phyloP scores from a whole-genome alignment of 2,113 vertebrate genomes.

The Bos indicus region DNA sequence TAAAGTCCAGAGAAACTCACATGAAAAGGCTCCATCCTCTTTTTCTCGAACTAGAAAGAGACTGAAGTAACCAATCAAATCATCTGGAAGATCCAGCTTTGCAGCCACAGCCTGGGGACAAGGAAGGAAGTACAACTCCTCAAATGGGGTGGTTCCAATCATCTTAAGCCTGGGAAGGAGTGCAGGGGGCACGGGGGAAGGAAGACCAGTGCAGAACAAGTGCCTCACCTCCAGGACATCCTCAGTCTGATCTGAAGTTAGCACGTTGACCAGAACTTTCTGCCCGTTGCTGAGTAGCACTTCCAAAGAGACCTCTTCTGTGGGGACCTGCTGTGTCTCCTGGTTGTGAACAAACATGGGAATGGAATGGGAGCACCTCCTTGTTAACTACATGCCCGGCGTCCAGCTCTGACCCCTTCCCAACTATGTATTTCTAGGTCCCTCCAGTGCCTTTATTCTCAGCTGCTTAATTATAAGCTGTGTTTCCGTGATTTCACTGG shows the following conservation, averaged over 20 bases:
- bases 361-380: neutral
- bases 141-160: neutral
- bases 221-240: conserved; percentile 92
- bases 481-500: neutral
- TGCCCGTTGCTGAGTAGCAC: conserved; percentile 95
- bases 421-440: neutral
- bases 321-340: conserved; percentile 99
- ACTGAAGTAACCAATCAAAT: conserved; percentile 96
- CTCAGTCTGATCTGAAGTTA: conserved; percentile 97
- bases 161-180: neutral
- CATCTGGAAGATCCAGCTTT: conserved; percentile 95
- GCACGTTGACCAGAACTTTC: conserved; percentile 91
- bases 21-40: conserved; percentile 91
- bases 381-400: neutral
- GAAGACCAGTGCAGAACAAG: neutral
- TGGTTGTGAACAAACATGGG: conserved; percentile 63
- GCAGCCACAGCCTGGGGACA: conserved; percentile 90
- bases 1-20: conserved; percentile 83
- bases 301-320: conserved; percentile 94
- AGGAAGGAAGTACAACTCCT: neutral
- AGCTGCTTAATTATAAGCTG: neutral
- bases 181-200: fast-evolving
- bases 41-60: conserved; percentile 93
- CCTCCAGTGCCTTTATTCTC: neutral
- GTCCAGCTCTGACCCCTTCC: neutral